Evolutionary conservation across 2,888 invertebrate species (phyloP), one percentile per base, ranked within the genome.

Genomic region (Uropetala carovei): DNA sequence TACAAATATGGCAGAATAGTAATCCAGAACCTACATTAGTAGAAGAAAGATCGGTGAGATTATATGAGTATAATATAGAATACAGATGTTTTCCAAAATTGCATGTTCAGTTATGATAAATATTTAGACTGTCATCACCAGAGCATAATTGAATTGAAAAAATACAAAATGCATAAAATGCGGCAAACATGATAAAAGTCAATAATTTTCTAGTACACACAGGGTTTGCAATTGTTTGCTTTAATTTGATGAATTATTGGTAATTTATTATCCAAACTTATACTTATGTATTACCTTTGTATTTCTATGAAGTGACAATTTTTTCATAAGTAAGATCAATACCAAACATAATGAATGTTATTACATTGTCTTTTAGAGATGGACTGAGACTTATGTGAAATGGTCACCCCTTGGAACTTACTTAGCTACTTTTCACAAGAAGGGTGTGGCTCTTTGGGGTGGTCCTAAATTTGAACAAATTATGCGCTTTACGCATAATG

Each of bases 331-430:
- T 43, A 43, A 43, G 43, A 43, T 43, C 5, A 43, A 3, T 43
- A 43, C 43, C 43, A 43, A 43, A 43, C 3, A 43, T 43, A 3
- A 43, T 43, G 43, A 43, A 3, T 43, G 43, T 43, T 43, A 5
- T 43, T 43, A 3, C 43, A n/a, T n/a, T n/a, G n/a, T n/a, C n/a
- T n/a, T 43, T 43, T 43, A 43, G 43, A 43, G 43, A 43, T 99
- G 99, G 98, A 99, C 99, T 0, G 99, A 99, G 94, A 98, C 98
- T 0, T 98, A 99, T 94, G 98, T 99, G 0, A 97, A 98, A 94
- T 99, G 99, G 99, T 99, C 99, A 0, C 99, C 99, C 0, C 96
- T 99, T 75, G 99, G 99, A 85, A 99, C 99, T 0, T 99, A 98
- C 95, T 96, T 99, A 93, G 97, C 99, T 0, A 99, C 99, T 0